Base-by-base conservation (phyloP, 2,113 vertebrate species). In the Sinocyclocheilus anophthalmus region DNA sequence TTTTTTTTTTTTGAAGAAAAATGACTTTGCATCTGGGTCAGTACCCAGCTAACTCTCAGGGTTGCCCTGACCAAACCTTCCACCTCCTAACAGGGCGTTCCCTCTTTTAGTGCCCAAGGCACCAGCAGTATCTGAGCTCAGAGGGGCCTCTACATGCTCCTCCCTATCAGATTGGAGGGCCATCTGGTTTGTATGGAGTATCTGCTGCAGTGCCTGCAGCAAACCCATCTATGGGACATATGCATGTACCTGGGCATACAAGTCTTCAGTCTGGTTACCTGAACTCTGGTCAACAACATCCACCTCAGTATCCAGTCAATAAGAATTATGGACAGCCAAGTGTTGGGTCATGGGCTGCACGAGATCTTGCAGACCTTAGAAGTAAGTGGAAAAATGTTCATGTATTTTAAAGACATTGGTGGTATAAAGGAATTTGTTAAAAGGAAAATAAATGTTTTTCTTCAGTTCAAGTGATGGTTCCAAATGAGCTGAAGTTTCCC, bases 401-500 rank as follows among this genome's bases (percentile, higher is more conserved):
- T 26, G 24, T 55, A 26, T 33, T 77, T 30, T 7, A 77, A 55
- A 55, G 26, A n/a, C 5, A 59, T 59, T 59, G 20, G 72, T 42
- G 39, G 14, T 55, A 55, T 18, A 1, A 18, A 53, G 50, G 20
- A 45, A 24, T n/a, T 75, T 84, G 12, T 63, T 78, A 4, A n/a
- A 1, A 11, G 16, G 16, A 50, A 4, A 33, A 69, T 8, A 7
- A 0, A 0, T 18, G 7, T 18, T 22, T 39, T 37, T 69, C 22
- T 85, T 63, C 39, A 65, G 61, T 13, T 86, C 22, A 92, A 80
- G 93, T 97, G 33, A 94, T 96, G 90, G 96, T 98, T 3, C 97
- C 97, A 1, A 96, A 96, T 88, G 97, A 99, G 55, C 65, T 99
- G 89, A 96, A 94, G 65, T 97, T 99, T 86, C 93, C 97, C 87